Evolutionary conservation across 2,113 vertebrate genomes (phyloP), one percentile per base, ranked within the genome.

Genomic region (Lethenteron camtschaticum): DNA sequence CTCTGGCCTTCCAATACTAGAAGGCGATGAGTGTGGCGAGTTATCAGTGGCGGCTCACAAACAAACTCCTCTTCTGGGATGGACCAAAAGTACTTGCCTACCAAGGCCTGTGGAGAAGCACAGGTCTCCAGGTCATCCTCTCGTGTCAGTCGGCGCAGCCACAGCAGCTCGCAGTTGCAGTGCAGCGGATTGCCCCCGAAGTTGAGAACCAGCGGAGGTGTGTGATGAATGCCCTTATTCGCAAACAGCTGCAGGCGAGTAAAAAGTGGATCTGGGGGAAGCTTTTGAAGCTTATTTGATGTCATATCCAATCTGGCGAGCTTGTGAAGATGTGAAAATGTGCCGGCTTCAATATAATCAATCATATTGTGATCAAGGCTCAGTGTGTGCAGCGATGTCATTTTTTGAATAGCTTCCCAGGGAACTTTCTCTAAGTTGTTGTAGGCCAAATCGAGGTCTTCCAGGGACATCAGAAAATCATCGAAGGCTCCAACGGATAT

Each of bases 341-440:
- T 95, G 58, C 91, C 91, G 73, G 96, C 89, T 0, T 85, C 78
- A 58, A 97, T 96, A 75, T 87, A 83, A 73, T 79, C 77, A 73
- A 97, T 84, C 68, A 97, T 82, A 74, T 97, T 97, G 78, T 97
- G 94, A 76, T 97, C 94, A 76, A 97, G 78, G 77, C 94, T 96
- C 70, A 97, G 85, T 74, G 96, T 91, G 75, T 97, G 94, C 16
- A 97, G 82, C 78, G 88, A 95, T 72, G 89, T 79, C 94, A 97
- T 97, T 76, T 86, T 87, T 71, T 87, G 81, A 75, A 97, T 80
- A 8, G 89, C 83, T 57, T 86, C 89, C 91, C 94, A 97, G 71
- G 94, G 91, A 76, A 95, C 82, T 55, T 83, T 82, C 9, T 76
- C 83, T 59, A 97, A 82, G 76, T 96, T 96, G 79, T 96, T 97